Conservation (phyloP, 23 tunicate genomes). For the Phallusia fumigata region DNA sequence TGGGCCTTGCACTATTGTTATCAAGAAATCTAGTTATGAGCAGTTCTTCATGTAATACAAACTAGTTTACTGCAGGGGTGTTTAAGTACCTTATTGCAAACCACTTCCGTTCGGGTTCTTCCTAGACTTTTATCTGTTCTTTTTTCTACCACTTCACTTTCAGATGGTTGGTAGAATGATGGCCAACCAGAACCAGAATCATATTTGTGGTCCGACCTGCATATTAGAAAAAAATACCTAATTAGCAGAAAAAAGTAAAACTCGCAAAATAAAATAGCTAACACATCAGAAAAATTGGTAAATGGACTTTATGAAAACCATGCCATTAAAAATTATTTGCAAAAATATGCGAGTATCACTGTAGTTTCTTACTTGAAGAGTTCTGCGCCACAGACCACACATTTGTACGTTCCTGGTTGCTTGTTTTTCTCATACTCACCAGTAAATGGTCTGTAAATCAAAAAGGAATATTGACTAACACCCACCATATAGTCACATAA, state of each 20-base stretch:
- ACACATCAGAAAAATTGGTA: too few species aligned
- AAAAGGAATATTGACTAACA: background rate
- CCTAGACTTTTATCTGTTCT: conserved; percentile 60
- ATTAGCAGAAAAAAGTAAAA: too few species aligned
- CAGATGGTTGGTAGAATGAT: conserved; percentile 64
- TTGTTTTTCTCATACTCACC: conserved; percentile 79
- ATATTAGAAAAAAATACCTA: background rate
- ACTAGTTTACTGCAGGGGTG: background rate
- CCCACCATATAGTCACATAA: too few species aligned
- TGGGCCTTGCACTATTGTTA: conserved; percentile 27
- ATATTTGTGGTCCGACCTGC: conserved; percentile 83
- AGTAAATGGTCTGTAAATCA: conserved; percentile 67
- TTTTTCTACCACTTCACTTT: conserved; percentile 38
- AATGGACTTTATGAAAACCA: too few species aligned
- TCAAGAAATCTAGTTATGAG: background rate
- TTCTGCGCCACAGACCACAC: conserved; percentile 76
- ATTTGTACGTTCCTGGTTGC: conserved; percentile 68
- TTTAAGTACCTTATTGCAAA: conserved; percentile 67
- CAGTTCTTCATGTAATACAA: background rate
- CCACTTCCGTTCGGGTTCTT: conserved; percentile 70
- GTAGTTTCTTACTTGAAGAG: conserved; percentile 59
- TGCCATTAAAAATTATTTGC: too few species aligned
- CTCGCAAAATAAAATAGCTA: too few species aligned
- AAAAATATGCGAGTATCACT: too few species aligned
- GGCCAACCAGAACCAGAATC: conserved; percentile 99